These are phyloP conservation scores for Drosophila kambysellisi DNA, from an alignment of 2,888 invertebrate genomes.

Conservation along the genomic window DNA sequence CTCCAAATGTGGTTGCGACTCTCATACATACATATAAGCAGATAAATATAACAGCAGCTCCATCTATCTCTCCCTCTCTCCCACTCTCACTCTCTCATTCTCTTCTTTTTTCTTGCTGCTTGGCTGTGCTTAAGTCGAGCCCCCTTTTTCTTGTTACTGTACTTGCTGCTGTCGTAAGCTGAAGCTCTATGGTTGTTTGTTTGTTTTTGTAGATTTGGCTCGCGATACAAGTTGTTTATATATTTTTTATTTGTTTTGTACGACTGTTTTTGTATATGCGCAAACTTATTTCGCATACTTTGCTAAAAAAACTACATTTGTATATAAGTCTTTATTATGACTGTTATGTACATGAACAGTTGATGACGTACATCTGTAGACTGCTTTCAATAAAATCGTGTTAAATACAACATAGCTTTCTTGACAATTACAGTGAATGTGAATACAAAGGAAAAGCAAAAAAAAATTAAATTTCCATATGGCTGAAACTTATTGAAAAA, in stretches of 20 bases:
- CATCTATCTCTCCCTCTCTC: background rate
- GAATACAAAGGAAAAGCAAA: background rate
- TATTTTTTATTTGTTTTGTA: conserved; percentile 15
- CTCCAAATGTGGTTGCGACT: conserved; percentile 23
- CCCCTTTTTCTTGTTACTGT: conserved; percentile 51
- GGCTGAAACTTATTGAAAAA: background rate
- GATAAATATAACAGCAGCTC: background rate
- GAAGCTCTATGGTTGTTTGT: background rate
- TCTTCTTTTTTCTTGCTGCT: background rate
- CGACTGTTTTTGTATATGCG: background rate
- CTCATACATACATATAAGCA: too few relatives aligned
- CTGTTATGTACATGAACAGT: conserved; percentile 17
- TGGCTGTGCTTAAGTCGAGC: conserved; percentile 54
- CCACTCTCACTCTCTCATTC: background rate
- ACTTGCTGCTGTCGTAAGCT: background rate
- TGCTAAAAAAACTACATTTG: background rate
- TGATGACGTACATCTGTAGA: conserved; percentile 29
- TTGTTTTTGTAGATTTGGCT: conserved; percentile 30
- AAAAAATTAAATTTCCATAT: background rate
- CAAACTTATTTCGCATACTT: conserved; percentile 2
- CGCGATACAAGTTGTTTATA: conserved; percentile 10
- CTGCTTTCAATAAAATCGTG: background rate
- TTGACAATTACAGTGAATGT: background rate
- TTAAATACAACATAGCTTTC: background rate
- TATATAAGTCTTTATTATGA: conserved; percentile 7